A percentile compares a stretch with the other conserved stretches of the same genome.
These are phyloP conservation scores for Lacerta bilineata DNA, from an alignment of 2,797 vertebrate genomes.

Conservation along the genomic window DNA sequence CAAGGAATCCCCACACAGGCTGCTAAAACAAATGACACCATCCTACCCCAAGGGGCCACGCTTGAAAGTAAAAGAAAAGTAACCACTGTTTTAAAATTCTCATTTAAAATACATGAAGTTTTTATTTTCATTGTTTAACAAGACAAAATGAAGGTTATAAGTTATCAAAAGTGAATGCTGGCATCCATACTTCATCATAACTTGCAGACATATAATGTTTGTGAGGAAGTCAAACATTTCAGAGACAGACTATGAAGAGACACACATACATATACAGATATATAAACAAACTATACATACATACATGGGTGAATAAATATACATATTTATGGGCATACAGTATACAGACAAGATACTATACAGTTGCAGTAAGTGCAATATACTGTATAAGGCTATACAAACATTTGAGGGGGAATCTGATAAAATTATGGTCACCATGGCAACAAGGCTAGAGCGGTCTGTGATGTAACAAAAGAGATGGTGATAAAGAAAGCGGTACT, in stretches of 20 bases:
- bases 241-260: slow-evolving; percentile 62
- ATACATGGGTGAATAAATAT: slow-evolving; percentile 61
- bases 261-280: slow-evolving; percentile 62
- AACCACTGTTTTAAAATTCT: slow-evolving; percentile 64
- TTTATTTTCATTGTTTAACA: slow-evolving; percentile 73
- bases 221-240: slow-evolving; percentile 64
- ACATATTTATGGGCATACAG: slow-evolving; percentile 62
- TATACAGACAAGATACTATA: slow-evolving; percentile 71
- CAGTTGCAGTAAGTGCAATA: slow-evolving; percentile 66
- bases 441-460: slow-evolving; percentile 51
- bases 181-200: slow-evolving; percentile 61
- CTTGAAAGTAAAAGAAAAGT: slow-evolving; percentile 49
- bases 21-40: background rate
- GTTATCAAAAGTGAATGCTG: slow-evolving; percentile 69
- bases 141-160: slow-evolving; percentile 70
- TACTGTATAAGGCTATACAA: slow-evolving; percentile 65
- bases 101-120: slow-evolving; percentile 74
- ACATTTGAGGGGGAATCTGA: slow-evolving; percentile 45
- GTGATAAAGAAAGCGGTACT: slow-evolving; percentile 33
- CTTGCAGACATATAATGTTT: slow-evolving; percentile 58
- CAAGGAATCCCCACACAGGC: background rate
- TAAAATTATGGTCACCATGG: slow-evolving; percentile 60
- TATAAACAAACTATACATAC: slow-evolving; percentile 56
- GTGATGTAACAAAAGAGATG: slow-evolving; percentile 18
- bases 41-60: background rate